These are phyloP conservation scores for Steatornis caripensis DNA, from an alignment of 2,113 vertebrate species.

Conservation along the genomic window DNA sequence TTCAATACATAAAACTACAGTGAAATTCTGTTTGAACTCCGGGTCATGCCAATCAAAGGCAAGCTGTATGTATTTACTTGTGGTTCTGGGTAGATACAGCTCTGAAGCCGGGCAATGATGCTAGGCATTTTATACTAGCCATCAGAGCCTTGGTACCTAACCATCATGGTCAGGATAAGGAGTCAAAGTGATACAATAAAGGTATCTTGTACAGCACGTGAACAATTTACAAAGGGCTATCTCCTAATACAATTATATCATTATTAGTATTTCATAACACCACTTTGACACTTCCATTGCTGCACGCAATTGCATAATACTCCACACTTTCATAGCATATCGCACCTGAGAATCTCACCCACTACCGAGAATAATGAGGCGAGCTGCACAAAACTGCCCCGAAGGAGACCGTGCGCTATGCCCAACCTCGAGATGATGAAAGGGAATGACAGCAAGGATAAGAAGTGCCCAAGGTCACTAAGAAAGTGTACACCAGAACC, in stretches of 20 bases:
- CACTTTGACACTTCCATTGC: not conserved
- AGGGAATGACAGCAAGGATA: conserved; percentile 18
- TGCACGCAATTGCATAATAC: not conserved
- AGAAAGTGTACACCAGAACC: not conserved
- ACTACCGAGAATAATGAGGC: not conserved
- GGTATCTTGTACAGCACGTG: not conserved
- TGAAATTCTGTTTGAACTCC: not conserved
- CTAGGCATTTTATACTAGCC: not conserved
- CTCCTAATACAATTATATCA: not conserved
- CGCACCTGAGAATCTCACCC: not conserved
- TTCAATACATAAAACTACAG: not conserved
- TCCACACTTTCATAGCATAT: not conserved
- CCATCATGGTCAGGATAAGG: not conserved
- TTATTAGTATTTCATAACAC: not conserved
- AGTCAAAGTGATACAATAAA: not conserved
- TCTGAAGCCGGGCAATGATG: not conserved
- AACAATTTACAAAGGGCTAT: not conserved
- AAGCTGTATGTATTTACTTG: not conserved
- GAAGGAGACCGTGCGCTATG: not conserved
- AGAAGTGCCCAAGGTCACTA: not conserved
- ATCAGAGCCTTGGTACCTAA: not conserved
- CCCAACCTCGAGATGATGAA: conserved; percentile 3
- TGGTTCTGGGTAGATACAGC: not conserved
- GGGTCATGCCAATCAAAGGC: not conserved
- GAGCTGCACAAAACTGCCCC: not conserved